Evolutionary conservation across 2,797 vertebrate genomes (phyloP), one percentile per base, ranked within the genome.

Genomic region (Dryobates pubescens): DNA sequence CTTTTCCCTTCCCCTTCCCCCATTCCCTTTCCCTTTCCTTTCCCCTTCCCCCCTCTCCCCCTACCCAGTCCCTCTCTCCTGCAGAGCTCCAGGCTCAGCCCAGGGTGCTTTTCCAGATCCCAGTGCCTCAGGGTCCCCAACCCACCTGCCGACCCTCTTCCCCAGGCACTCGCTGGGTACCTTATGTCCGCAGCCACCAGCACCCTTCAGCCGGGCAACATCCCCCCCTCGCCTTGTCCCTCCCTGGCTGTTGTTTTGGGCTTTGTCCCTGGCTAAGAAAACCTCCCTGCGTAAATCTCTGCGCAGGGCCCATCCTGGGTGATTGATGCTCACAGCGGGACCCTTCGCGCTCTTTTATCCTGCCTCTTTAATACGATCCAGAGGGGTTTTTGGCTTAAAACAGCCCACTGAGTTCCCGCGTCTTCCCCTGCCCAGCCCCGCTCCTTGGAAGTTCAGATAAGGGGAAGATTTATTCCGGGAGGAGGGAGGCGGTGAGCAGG

Each of bases 351-450:
- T 76, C 93, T 94, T 96, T 96, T 71, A 96, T 96, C 95, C 92
- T 84, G 74, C 81, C 86, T 91, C 53, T 64, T 87, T 96, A 97
- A 97, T 96, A 83, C 2, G 51, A 97, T 94, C 93, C 96, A 97
- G 96, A 95, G 92, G 45, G 41, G 22, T 34, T 54, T 67, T 90
- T 73, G 94, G 93, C 90, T 95, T 57, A 43, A 84, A 92, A 72
- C 69, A 64, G 63, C n/a, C 85, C 68, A 80, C 57, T n/a, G 65
- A 65, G 71, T 69, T 95, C 87, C 88, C n/a, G 2, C 82, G 74
- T 68, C 4, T 10, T 62, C 85, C 82, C 90, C 90, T 10, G 11
- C 73, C 81, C 88, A 86, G 74, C 32, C 73, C 57, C 6, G 10
- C 63, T 81, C 92, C 90, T 76, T 90, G 93, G 36, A 79, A 94